A percentile compares a stretch with the other conserved stretches of the same genome.
Conservation (phyloP, 2,113 vertebrate genomes). For the Copsychus sechellarum region DNA sequence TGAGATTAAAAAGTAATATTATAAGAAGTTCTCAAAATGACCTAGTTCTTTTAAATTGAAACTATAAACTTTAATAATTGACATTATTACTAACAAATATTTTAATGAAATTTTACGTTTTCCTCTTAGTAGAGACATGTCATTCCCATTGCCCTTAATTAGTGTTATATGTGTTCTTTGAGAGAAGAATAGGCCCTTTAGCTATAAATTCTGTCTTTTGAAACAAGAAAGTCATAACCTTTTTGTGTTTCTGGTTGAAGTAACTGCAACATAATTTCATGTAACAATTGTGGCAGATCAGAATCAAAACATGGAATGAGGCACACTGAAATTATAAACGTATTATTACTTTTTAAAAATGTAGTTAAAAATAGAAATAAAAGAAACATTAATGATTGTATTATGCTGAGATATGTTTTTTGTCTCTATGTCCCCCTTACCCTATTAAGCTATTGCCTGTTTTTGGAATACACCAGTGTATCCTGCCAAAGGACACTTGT, state of each 20-base stretch:
- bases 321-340: not conserved
- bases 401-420: not conserved
- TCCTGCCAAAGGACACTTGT: not conserved
- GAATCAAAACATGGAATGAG: not conserved
- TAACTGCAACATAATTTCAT: not conserved
- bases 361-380: not conserved
- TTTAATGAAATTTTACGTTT: conserved; percentile 33
- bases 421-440: not conserved
- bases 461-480: not conserved
- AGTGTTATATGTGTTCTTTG: conserved; percentile 36
- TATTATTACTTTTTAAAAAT: not conserved
- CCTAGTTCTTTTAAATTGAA: not conserved
- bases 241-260: conserved; percentile 48
- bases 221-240: conserved; percentile 50
- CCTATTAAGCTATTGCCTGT: not conserved
- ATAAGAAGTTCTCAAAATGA: not conserved
- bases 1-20: not conserved
- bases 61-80: not conserved
- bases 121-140: not conserved
- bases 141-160: conserved; percentile 60
- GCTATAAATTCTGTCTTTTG: conserved; percentile 48
- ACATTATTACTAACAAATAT: conserved; percentile 21
- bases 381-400: not conserved
- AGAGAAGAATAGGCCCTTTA: conserved; percentile 31
- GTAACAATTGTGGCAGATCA: not conserved